Evolutionary conservation across 2,888 invertebrate species (phyloP).

Genomic region (Matsumyia berberina): DNA sequence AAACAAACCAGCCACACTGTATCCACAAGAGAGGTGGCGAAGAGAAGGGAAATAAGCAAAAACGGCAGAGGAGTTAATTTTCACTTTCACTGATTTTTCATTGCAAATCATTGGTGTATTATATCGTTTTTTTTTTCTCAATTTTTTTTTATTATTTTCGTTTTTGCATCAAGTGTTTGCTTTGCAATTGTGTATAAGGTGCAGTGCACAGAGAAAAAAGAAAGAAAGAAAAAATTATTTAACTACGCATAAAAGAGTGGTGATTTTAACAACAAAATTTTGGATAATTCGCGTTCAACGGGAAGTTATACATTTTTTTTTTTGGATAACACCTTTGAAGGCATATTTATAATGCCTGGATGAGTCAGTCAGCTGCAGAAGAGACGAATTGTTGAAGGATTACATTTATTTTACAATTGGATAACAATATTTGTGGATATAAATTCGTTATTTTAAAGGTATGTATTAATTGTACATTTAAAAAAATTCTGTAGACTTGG

Average conservation of each 20-base stretch:
- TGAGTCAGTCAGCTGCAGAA: conserved; percentile 1
- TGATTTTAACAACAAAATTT: conserved; percentile 11
- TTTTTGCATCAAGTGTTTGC: conserved; percentile 46
- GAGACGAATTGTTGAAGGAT: conserved; percentile 40
- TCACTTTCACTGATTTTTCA: conserved; percentile 75
- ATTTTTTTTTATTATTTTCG: not conserved
- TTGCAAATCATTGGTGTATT: conserved; percentile 56
- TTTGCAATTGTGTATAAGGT: conserved; percentile 45
- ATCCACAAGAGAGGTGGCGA: not conserved
- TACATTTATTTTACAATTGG: conserved; percentile 56
- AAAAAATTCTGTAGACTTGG: conserved; percentile 9
- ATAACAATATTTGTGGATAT: conserved; percentile 57
- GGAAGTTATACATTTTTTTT: conserved; percentile 23
- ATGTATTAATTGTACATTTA: conserved; percentile 17
- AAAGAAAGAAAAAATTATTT: conserved; percentile 23
- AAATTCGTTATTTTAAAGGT: conserved; percentile 28
- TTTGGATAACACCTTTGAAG: conserved; percentile 35
- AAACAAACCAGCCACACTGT: conserved; percentile 39
- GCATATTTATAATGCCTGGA: conserved; percentile 25
- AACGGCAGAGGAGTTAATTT: conserved; percentile 53
- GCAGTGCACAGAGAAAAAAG: conserved; percentile 52
- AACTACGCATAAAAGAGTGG: conserved; percentile 15
- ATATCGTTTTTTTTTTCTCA: not conserved
- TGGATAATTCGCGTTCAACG: conserved; percentile 55
- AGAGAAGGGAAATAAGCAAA: conserved; percentile 12